Conservation (phyloP, 2,113 vertebrate genomes). For the Xenus cinereus region DNA sequence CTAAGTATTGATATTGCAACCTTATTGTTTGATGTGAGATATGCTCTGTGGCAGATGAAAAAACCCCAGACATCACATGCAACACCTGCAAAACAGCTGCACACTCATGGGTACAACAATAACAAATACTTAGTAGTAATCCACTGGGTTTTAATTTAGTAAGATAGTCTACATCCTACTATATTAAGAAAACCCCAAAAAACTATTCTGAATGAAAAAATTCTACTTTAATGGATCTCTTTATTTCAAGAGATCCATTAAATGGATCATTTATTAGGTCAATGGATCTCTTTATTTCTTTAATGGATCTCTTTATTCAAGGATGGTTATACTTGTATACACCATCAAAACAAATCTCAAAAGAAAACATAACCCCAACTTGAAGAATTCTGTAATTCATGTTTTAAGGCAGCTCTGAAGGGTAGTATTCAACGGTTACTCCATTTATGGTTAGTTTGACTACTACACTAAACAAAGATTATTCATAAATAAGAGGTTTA, state of each 20-base stretch:
- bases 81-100: neutral
- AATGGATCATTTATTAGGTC: no score
- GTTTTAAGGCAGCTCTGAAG: neutral
- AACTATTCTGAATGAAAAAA: neutral
- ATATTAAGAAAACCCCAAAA: neutral
- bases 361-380: neutral
- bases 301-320: neutral
- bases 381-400: neutral
- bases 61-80: neutral
- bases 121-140: neutral
- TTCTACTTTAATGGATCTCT: neutral
- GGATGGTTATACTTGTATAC: neutral
- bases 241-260: neutral
- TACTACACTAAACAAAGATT: neutral
- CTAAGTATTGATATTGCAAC: neutral
- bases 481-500: neutral
- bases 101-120: neutral
- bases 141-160: neutral
- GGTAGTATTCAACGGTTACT: neutral
- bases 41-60: neutral
- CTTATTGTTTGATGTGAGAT: neutral
- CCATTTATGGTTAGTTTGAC: neutral
- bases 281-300: no score
- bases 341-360: neutral
- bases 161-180: neutral